Conservation (phyloP, 2,113 vertebrate species). For the Petroica traversi region DNA sequence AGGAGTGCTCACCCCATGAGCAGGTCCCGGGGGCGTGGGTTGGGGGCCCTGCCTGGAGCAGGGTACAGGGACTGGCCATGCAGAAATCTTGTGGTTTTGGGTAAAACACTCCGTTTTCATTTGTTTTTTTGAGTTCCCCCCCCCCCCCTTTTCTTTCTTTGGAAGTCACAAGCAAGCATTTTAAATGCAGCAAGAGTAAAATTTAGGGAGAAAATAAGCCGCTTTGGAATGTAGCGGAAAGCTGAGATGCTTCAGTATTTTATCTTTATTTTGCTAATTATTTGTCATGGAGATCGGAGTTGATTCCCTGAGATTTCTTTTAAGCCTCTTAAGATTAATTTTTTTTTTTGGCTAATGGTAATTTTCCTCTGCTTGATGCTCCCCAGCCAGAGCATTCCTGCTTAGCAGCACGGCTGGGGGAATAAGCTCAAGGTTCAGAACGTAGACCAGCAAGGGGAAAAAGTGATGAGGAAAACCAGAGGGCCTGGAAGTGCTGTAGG, state of each 20-base stretch:
- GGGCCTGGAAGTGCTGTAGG: not conserved
- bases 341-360: constrained; percentile 44
- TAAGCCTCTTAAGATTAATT: constrained; percentile 55
- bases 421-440: constrained; percentile 55
- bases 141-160: not conserved
- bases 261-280: constrained; percentile 65
- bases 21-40: not conserved
- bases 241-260: constrained; percentile 43
- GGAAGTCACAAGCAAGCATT: not conserved
- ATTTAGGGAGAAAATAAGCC: constrained; percentile 13
- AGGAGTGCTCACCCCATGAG: not conserved
- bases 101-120: accelerated
- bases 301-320: constrained; percentile 49
- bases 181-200: constrained; percentile 17
- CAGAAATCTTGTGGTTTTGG: not conserved
- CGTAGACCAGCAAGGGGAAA: constrained; percentile 7
- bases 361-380: constrained; percentile 36
- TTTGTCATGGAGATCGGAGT: constrained; percentile 48
- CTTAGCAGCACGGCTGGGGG: not conserved
- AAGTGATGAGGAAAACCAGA: constrained; percentile 9
- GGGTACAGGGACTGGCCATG: not conserved
- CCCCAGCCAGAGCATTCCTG: constrained; percentile 28
- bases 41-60: not conserved
- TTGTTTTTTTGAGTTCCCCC: not conserved
- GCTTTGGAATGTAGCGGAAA: constrained; percentile 47